Conservation (phyloP, 2,888 invertebrate species). For the Celastrina argiolus region DNA sequence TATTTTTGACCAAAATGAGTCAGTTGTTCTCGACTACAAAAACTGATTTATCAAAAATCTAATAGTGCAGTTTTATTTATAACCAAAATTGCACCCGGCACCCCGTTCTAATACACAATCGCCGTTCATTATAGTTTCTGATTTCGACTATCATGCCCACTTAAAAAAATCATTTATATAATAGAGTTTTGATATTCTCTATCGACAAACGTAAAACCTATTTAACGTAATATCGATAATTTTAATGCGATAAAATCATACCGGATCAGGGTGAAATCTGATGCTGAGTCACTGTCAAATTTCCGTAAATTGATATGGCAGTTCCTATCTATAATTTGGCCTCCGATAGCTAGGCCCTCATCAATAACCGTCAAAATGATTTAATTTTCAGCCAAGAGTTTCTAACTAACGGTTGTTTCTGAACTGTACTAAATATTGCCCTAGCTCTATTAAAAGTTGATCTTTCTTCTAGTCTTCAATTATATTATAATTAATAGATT, state of each 20-base stretch:
- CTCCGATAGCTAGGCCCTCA: neutral
- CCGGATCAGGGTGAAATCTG: neutral
- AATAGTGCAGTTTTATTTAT: no score
- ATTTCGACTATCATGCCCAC: no score
- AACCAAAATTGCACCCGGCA: no score
- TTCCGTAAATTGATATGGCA: neutral
- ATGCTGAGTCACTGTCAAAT: neutral
- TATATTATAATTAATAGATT: no score
- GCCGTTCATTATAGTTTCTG: no score
- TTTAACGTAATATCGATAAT: neutral
- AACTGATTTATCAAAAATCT: no score
- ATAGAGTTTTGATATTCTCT: neutral
- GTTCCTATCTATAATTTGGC: conserved; percentile 13
- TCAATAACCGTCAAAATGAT: conserved; percentile 17
- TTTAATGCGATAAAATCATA: neutral
- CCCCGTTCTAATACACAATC: no score
- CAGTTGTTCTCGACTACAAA: no score
- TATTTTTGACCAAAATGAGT: no score
- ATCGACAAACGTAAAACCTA: neutral
- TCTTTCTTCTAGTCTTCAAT: neutral
- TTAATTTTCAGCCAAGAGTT: neutral
- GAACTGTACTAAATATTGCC: neutral
- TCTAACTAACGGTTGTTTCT: neutral
- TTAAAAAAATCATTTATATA: no score
- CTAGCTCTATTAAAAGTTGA: neutral